Percentiles rank a stretch among this genome's conserved stretches.
Evolutionary conservation across 2,888 invertebrate species (phyloP).

Genomic region (Mayetiola destructor): DNA sequence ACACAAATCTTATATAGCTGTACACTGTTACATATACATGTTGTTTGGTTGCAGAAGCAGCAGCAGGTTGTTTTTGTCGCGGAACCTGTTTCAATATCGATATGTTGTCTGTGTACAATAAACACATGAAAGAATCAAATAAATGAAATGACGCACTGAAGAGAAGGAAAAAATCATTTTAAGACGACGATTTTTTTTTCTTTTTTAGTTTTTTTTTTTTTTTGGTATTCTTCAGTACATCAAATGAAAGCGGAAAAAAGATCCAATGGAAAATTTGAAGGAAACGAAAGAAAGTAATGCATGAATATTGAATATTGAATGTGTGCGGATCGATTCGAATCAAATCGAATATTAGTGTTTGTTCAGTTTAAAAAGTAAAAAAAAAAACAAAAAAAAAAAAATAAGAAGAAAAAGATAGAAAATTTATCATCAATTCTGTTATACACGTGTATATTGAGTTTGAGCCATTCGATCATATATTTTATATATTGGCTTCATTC

Average conservation of each 20-base stretch:
- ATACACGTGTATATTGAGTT: not conserved
- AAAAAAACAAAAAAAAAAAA: too few relatives aligned
- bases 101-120: slow-evolving; percentile 1
- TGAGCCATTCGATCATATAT: not conserved
- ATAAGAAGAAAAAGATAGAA: slow-evolving; percentile 1
- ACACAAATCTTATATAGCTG: not conserved
- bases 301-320: not conserved
- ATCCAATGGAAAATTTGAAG: too few relatives aligned
- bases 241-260: not conserved
- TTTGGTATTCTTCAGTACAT: too few relatives aligned
- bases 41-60: too few relatives aligned
- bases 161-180: not conserved
- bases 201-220: too few relatives aligned
- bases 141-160: slow-evolving; percentile 10
- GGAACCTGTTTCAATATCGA: slow-evolving; percentile 6
- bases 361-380: not conserved
- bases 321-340: too few relatives aligned
- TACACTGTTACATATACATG: not conserved
- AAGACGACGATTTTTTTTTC: too few relatives aligned
- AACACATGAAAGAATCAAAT: not conserved
- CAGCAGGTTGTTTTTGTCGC: slow-evolving; percentile 9
- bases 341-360: too few relatives aligned
- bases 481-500: not conserved
- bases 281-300: not conserved
- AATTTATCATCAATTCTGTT: not conserved